Evolutionary conservation across 2,888 invertebrate species (phyloP), one percentile per base, ranked within the genome.

Genomic region (Amiota minor): DNA sequence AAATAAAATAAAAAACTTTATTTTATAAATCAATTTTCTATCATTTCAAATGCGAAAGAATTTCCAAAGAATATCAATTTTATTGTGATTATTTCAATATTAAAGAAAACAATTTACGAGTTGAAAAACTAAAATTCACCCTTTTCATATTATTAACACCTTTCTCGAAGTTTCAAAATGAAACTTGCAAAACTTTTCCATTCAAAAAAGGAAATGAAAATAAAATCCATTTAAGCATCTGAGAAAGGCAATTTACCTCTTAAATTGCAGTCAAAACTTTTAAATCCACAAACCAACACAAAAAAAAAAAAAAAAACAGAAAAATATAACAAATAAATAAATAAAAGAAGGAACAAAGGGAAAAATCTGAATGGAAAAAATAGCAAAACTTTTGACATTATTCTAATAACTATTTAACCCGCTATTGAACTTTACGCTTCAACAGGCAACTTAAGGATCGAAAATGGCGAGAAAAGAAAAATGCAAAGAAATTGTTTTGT

Each of bases 361-460:
- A 18, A 50, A 72, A 53, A 12, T n/a, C 12, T 53, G 53, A 53
- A 12, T 53, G 59, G 47, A 55, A 68, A 74, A 81, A n/a, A n/a
- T 53, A 53, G 8, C n/a, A n/a, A 53, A 84, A 85, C 75, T 84
- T 76, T 76, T 56, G 77, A 82, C 82, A 84, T 72, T 76, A 79
- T 79, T 83, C 85, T 83, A 84, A 83, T 85, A 86, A 85, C 83
- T 86, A 85, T 83, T 85, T 83, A 83, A 83, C 83, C 83, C 86
- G 86, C 83, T 84, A 83, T 83, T 83, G 83, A 83, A 83, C 83
- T 85, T 83, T 84, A 83, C 86, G 83, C 83, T 86, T 83, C 83
- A 83, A 84, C 81, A 77, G 81, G 71, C 79, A 77, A 68, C 81
- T 80, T 82, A 82, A 46, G 62, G n/a, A 69, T 55, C 67, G 59